Base-by-base conservation (phyloP, 2,888 invertebrate genomes). In the Cataglyphis rosenhaueri region DNA sequence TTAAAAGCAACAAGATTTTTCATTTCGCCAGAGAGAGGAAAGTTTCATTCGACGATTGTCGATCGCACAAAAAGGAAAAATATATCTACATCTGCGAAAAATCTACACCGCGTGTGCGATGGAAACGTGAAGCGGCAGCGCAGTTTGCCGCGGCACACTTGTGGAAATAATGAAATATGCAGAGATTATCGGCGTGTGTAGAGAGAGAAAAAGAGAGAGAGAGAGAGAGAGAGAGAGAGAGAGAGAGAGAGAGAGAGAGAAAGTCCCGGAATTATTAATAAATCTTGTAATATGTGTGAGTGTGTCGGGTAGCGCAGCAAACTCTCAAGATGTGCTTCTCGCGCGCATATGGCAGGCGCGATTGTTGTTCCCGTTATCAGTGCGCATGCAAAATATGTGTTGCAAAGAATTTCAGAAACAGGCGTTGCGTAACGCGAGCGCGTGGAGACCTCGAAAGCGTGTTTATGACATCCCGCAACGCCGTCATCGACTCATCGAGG, bases 141-240 rank as follows among this genome's bases (percentile, higher is more conserved):
- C 29, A 9, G 29, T 55, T 55, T 8, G 52, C 64, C 48, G 70
- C 78, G 32, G 18, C 9, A 75, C 76, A 81, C 52, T 87, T 81
- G 84, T 84, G 82, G 83, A 87, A 83, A 83, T 83, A 78, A 70
- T 83, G 81, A 68, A 52, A 62, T 81, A 68, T 68, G 82, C 68
- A 83, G 48, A 83, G 21, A 52, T 81, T 44, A 81, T 75, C 59
- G 8, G 44, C 59, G 44, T 21, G 32, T 10, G 18, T n/a, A 1
- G 6, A 2, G 6, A 15, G 66, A 18, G 32, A 5, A 3, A 32
- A 1, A 32, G 32, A 32, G 32, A 32, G 32, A 32, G 32, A 32
- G 32, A 32, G 32, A 32, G 32, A 32, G 32, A 32, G 32, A 32
- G 32, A 32, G 32, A 35, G 32, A 32, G 32, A 32, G 32, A 32